Conservation (phyloP, 2,113 vertebrate genomes). For the Mus pahari region DNA sequence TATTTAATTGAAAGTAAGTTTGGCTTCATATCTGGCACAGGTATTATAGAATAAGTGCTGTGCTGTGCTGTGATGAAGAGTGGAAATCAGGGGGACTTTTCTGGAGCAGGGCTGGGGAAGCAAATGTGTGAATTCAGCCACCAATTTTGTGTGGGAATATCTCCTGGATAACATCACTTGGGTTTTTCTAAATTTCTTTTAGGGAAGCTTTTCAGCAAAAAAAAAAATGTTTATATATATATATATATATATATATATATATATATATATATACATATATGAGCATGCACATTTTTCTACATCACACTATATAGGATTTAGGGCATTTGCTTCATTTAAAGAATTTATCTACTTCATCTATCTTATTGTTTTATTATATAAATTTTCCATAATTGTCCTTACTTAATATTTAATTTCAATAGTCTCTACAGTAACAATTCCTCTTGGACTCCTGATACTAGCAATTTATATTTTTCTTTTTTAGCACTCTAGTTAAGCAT, state of each 20-base stretch:
- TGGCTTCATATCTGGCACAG: neutral
- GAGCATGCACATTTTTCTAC: neutral
- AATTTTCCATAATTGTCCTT: neutral
- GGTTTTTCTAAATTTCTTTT: neutral
- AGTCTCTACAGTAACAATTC: no score
- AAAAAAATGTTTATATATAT: neutral
- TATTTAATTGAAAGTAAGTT: neutral
- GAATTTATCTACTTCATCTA: neutral
- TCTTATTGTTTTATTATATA: neutral
- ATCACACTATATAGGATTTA: neutral
- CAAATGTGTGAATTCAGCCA: neutral
- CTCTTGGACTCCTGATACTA: no score
- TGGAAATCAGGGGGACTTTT: neutral
- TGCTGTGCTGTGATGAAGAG: neutral
- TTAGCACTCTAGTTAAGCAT: no score
- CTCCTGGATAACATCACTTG: neutral
- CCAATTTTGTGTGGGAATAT: neutral
- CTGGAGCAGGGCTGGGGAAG: fast-evolving
- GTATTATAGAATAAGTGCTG: neutral
- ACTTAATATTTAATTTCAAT: no score
- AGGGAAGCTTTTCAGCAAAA: neutral
- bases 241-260: neutral
- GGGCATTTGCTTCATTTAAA: neutral
- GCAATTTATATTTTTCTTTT: no score
- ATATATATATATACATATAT: neutral